Evolutionary conservation across 2,888 invertebrate species (phyloP).

Genomic region (Chloromyia formosa): DNA sequence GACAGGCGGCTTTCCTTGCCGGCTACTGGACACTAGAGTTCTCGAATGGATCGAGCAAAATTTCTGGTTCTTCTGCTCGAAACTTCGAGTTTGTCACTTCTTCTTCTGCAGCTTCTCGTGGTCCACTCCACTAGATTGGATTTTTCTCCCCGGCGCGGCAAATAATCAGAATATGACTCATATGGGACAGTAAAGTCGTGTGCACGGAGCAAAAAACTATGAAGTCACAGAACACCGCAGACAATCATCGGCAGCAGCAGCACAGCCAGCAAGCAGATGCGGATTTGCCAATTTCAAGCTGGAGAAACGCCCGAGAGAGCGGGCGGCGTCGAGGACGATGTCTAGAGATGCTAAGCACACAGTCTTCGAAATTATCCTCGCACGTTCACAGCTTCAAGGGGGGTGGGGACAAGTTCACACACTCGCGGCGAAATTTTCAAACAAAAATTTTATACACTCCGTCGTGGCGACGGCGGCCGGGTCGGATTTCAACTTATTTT

Average conservation of each 20-base stretch:
- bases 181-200: constrained; percentile 34
- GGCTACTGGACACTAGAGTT: too few relatives aligned
- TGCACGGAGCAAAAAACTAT: constrained; percentile 17
- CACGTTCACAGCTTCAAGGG: too few relatives aligned
- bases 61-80: too few relatives aligned
- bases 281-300: too few relatives aligned
- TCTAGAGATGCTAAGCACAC: not conserved
- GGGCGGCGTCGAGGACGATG: not conserved
- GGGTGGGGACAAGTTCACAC: too few relatives aligned
- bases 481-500: not conserved
- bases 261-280: too few relatives aligned
- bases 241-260: too few relatives aligned
- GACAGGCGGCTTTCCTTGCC: too few relatives aligned
- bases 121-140: constrained; percentile 18
- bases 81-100: too few relatives aligned
- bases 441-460: constrained; percentile 12
- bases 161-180: constrained; percentile 43
- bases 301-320: not conserved
- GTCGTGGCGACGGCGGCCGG: constrained; percentile 23
- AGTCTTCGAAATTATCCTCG: too few relatives aligned
- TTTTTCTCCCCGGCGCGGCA: constrained; percentile 26
- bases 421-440: constrained; percentile 9
- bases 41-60: too few relatives aligned
- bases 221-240: not conserved
- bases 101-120: not conserved